A percentile compares a stretch with the other conserved stretches of the same genome.
These are phyloP conservation scores for Sebastolobus altivelis DNA, from an alignment of 2,797 vertebrate species.

Conservation along the genomic window DNA sequence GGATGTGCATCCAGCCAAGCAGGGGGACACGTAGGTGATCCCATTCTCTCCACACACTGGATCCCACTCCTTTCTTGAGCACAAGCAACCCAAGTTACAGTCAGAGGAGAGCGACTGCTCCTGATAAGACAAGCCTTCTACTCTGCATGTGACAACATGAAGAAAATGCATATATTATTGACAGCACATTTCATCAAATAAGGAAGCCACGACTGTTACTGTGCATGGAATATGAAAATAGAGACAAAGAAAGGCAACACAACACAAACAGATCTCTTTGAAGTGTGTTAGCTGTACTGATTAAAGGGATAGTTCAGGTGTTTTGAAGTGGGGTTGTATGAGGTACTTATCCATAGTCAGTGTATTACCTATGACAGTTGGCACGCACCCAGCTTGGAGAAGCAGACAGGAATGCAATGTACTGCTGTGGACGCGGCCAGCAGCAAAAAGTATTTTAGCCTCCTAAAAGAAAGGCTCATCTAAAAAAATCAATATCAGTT, in stretches of 20 bases:
- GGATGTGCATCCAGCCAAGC: conserved; percentile 91
- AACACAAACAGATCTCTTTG: not conserved
- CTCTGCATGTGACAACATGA: conserved; percentile 76
- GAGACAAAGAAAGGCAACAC: conserved; percentile 3
- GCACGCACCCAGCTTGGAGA: too few species aligned
- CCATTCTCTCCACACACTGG: conserved; percentile 93
- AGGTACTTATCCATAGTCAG: too few species aligned
- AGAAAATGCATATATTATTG: conserved; percentile 50
- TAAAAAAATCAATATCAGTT: too few species aligned
- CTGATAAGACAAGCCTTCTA: conserved; percentile 66
- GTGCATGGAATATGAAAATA: conserved; percentile 28
- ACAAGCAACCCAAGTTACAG: conserved; percentile 90
- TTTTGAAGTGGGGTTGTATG: too few species aligned
- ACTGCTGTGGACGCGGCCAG: too few species aligned
- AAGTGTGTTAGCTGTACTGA: not conserved
- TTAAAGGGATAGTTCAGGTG: not conserved
- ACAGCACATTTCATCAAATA: conserved; percentile 15
- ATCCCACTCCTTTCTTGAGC: conserved; percentile 91
- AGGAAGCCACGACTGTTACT: not conserved
- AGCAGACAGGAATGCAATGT: too few species aligned
- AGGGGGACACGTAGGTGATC: conserved; percentile 92
- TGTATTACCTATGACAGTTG: too few species aligned
- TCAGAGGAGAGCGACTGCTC: conserved; percentile 86
- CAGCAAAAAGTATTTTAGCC: too few species aligned
- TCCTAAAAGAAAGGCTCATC: too few species aligned